Evolutionary conservation across 2,797 vertebrate species (phyloP).

Genomic region (Pristis pectinata): DNA sequence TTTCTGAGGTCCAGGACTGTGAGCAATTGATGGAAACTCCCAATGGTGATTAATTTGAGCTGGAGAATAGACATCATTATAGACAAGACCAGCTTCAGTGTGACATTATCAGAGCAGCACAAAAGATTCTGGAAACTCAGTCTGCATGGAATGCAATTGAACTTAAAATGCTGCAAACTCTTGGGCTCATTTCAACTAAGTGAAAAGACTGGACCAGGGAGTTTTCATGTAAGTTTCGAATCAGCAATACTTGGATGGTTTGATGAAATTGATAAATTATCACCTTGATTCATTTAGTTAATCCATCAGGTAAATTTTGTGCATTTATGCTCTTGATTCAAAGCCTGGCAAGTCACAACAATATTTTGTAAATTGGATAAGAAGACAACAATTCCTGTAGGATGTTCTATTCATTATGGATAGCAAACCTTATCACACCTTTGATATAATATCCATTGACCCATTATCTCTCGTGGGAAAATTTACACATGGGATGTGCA

Average conservation of each 20-base stretch:
- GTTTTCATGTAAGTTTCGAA: not conserved
- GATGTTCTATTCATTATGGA: not conserved
- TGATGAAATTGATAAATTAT: not conserved
- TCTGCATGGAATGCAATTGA: too few species aligned
- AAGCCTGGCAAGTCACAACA: not conserved
- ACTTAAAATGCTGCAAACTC: too few species aligned
- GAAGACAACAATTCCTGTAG: not conserved
- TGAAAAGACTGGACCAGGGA: not conserved
- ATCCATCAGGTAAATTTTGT: not conserved
- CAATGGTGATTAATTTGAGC: too few species aligned
- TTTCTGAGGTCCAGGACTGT: too few species aligned
- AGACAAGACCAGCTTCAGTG: too few species aligned
- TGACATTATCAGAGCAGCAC: too few species aligned
- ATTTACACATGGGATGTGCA: not conserved
- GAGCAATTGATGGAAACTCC: too few species aligned
- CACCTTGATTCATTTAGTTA: not conserved
- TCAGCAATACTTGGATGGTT: not conserved
- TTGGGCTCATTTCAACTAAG: too few species aligned
- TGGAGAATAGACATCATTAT: too few species aligned
- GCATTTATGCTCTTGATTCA: not conserved
- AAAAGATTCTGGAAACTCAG: too few species aligned
- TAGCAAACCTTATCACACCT: not conserved
- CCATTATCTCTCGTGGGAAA: not conserved
- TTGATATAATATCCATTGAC: not conserved
- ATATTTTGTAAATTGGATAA: not conserved